Conservation (phyloP, 2,113 vertebrate species). For the Rhegmatorhina hoffmannsi region DNA sequence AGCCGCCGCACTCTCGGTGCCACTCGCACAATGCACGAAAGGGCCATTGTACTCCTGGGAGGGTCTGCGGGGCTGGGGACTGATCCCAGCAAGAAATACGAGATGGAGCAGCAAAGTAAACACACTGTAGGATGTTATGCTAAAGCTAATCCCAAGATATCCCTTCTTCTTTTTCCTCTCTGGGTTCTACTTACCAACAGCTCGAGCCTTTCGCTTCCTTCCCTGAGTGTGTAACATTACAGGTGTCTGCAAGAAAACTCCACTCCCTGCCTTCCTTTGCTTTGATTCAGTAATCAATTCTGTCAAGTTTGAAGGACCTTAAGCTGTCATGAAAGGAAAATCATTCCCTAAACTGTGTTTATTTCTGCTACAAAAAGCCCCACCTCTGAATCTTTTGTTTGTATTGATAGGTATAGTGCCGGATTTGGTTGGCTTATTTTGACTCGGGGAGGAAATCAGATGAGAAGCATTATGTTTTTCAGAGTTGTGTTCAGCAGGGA, state of each 20-base stretch:
- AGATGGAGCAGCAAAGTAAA: slow-evolving; percentile 24
- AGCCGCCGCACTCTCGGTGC: slow-evolving; percentile 50
- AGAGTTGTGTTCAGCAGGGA: slow-evolving; percentile 37
- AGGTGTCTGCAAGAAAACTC: not conserved
- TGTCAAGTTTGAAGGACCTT: slow-evolving; percentile 50
- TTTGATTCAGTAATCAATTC: slow-evolving; percentile 45
- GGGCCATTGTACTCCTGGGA: slow-evolving; percentile 56
- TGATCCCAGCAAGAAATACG: slow-evolving; percentile 58
- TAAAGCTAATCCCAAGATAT: slow-evolving; percentile 31
- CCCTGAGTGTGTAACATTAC: not conserved
- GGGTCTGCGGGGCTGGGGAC: slow-evolving; percentile 31
- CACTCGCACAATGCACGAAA: slow-evolving; percentile 39
- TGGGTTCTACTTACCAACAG: not conserved
- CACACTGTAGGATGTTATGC: not conserved
- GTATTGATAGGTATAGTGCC: slow-evolving; percentile 12
- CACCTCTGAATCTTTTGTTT: not conserved
- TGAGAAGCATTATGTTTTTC: slow-evolving; percentile 28
- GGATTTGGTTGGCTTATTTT: slow-evolving; percentile 54
- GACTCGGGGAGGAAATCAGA: slow-evolving; percentile 27
- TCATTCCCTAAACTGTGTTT: slow-evolving; percentile 55
- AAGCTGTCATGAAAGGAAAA: slow-evolving; percentile 44
- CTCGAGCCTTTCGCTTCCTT: not conserved
- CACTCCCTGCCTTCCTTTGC: slow-evolving; percentile 3
- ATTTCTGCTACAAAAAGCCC: not conserved
- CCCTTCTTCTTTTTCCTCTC: slow-evolving; percentile 3